Base-by-base conservation (phyloP, 2,113 vertebrate genomes). In the Megalops atlanticus region DNA sequence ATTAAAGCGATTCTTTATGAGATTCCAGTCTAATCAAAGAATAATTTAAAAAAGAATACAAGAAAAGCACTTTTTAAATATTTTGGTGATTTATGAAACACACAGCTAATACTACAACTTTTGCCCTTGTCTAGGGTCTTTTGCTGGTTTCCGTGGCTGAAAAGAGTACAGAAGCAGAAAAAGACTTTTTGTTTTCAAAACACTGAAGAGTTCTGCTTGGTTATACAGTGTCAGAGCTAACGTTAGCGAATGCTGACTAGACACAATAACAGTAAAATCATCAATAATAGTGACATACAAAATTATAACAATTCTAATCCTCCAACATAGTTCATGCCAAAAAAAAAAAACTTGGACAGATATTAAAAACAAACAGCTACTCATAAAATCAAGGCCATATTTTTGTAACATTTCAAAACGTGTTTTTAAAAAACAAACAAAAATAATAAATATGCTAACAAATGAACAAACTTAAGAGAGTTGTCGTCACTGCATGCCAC, bases 371-470 rank as follows among this genome's bases (percentile, higher is more conserved):
- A 43, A 16, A 72, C 6, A 78, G 41, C 24, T 79, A 73, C 24
- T 40, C 18, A 45, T 52, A 38, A 81, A 74, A 73, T 72, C 71
- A 73, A 83, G 79, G 84, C 76, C 76, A 72, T 76, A 58, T 78
- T 74, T 74, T 52, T 31, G 33, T n/a, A 27, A 78, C 45, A 70
- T 18, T 80, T 36, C 74, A 31, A 49, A 15, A 41, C 43, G 33
- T 74, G 69, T 31, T 35, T 58, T 74, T 52, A 40, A 58, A 77
- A 80, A 83, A n/a, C n/a, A n/a, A n/a, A n/a, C n/a, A n/a, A 80
- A 16, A 69, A 72, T 71, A 8, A 7, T 16, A 43, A 68, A 76
- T 21, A 68, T 76, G 71, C 8, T 31, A 41, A 73, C 72, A 74
- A 76, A 73, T 76, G 54, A 70, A 39, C 41, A 80, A 71, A 38